Base-by-base conservation (phyloP, 2,113 vertebrate genomes). In the Herpailurus yagouaroundi region DNA sequence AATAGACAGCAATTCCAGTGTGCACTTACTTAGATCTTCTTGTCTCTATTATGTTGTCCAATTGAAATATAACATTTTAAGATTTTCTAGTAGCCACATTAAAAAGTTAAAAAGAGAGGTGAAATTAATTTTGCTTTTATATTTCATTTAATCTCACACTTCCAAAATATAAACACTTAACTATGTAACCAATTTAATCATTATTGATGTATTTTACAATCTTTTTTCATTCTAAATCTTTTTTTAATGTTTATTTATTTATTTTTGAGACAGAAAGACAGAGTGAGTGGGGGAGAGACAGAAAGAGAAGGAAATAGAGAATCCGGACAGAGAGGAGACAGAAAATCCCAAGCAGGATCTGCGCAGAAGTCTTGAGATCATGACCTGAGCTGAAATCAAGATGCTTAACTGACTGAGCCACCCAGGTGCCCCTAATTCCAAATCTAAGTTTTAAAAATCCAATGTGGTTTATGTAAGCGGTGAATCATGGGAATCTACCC, bases 71-170 rank as follows among this genome's bases (percentile, higher is more conserved):
- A 89, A 74, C 31, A 5, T 89, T 66, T 64, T n/a, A 41, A 89
- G 76, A 33, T 25, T 91, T 95, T 85, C 31, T 84, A 93, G 6
- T 87, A 84, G 31, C 48, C 60, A 85, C 14, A 85, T 79, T 64
- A 77, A 96, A 76, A 55, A 48, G 2, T 60, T 69, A 63, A 94
- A 83, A 96, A 69, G 15, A 80, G 87, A 88, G 7, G 8, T 95
- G 9, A 88, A 80, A 88, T 89, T 92, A 80, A 95, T 87, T 96
- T 82, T 80, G 93, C 71, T 92, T 55, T 82, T 66, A 64, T 83
- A 74, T 94, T 93, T 73, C 25, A 69, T 89, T 64, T 94, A 92
- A 92, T 7, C 1, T 11, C 10, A n/a, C 55, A 31, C 31, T 76
- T 68, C 18, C 15, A 80, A 80, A 69, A 66, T 86, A 90, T 8